phyloP scores from a whole-genome alignment of 2,113 vertebrate genomes.

The Ivindomyrus marchei region DNA sequence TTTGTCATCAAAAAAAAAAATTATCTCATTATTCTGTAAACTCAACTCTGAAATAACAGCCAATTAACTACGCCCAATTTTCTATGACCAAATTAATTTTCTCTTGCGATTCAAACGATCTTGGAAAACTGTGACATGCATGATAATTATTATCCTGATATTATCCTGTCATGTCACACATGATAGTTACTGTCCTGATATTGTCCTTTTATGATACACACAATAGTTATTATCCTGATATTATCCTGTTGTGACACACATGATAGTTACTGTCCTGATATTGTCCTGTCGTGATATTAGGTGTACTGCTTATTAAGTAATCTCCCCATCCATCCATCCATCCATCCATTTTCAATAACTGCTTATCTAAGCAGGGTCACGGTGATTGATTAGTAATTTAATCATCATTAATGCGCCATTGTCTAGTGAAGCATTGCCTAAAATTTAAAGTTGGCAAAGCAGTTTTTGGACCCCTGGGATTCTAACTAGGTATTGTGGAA shows the following conservation, averaged over 20 bases:
- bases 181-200: background rate
- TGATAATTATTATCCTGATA: background rate
- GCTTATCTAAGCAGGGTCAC: background rate
- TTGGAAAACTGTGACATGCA: background rate
- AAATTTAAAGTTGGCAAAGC: background rate
- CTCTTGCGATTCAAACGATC: background rate
- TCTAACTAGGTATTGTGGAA: background rate
- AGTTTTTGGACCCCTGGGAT: background rate
- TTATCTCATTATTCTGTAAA: background rate
- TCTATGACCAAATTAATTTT: background rate
- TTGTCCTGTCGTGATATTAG: background rate
- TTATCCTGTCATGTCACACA: background rate
- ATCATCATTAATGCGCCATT: background rate
- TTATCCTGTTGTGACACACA: background rate
- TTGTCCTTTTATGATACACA: too few species aligned
- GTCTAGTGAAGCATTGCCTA: background rate
- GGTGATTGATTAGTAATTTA: background rate
- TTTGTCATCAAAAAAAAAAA: background rate
- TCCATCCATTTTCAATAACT: background rate
- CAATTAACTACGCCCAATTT: background rate
- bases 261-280: background rate
- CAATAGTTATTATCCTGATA: background rate
- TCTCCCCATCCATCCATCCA: background rate
- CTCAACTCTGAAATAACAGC: background rate
- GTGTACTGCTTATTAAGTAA: background rate